Evolutionary conservation across 2,888 invertebrate species (phyloP).

Genomic region (Aphodius granarius): DNA sequence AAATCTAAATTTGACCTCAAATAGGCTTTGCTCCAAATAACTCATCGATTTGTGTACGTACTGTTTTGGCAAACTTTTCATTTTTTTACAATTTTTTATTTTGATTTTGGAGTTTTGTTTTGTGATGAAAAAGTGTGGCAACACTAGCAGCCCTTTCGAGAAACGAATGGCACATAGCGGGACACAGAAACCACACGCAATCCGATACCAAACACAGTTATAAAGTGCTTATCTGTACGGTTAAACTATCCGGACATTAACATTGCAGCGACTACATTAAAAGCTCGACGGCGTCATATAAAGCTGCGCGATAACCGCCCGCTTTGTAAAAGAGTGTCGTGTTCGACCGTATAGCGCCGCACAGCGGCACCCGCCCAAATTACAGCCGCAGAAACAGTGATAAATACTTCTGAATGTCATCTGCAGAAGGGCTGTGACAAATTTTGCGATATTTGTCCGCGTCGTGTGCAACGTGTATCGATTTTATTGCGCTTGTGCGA

Average conservation of each 20-base stretch:
- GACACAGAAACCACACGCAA: not conserved
- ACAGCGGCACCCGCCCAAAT: slow-evolving; percentile 17
- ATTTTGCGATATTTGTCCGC: slow-evolving; percentile 10
- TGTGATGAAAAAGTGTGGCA: no score
- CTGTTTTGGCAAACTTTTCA: no score
- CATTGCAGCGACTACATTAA: slow-evolving; percentile 35
- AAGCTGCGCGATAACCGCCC: slow-evolving; percentile 36
- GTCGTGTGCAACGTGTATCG: not conserved
- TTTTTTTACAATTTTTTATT: no score
- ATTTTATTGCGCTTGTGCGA: not conserved
- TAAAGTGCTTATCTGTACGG: slow-evolving; percentile 22
- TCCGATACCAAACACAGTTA: not conserved
- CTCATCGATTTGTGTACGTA: no score
- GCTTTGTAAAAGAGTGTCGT: slow-evolving; percentile 39
- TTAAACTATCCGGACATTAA: slow-evolving; percentile 29
- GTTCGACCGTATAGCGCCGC: not conserved
- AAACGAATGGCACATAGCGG: not conserved
- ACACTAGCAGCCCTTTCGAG: not conserved
- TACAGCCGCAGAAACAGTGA: slow-evolving; percentile 22
- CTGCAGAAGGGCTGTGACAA: slow-evolving; percentile 7
- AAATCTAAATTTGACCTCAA: no score
- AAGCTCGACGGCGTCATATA: slow-evolving; percentile 35
- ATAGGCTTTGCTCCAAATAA: no score
- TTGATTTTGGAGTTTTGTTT: no score
- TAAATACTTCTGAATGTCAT: slow-evolving; percentile 14